A percentile compares a stretch with the other conserved stretches of the same genome.
phyloP scores from a whole-genome alignment of 37 sponge, comb jelly and placozoan species.

The Crambe crambe region DNA sequence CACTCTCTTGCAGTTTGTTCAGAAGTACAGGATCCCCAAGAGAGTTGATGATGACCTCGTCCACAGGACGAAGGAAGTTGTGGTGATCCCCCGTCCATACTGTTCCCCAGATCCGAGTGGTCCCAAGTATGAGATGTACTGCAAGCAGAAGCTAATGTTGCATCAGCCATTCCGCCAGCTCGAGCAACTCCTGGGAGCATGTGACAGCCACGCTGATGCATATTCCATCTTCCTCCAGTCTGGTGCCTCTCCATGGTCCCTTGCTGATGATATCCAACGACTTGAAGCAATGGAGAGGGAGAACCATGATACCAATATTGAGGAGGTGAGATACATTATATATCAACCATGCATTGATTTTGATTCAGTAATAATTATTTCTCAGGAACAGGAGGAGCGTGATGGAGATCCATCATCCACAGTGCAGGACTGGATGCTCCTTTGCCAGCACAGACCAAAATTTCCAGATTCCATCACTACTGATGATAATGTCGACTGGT shows the following conservation, averaged over 20 bases:
- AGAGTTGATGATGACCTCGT: too few species aligned
- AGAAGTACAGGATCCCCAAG: too few species aligned
- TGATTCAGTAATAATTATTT: neutral
- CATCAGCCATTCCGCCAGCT: conserved; percentile 45
- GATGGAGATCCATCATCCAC: neutral
- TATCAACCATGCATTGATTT: neutral
- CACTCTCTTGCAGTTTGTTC: too few species aligned
- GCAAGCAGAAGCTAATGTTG: conserved; percentile 55
- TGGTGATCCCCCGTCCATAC: too few species aligned
- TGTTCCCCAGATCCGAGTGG: conserved; percentile 52
- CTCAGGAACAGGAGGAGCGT: conserved; percentile 18
- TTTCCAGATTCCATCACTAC: neutral
- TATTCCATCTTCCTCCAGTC: conserved; percentile 54
- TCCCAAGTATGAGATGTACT: conserved; percentile 56
- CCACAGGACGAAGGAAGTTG: too few species aligned
- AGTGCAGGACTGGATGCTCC: conserved; percentile 54
- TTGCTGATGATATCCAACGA: conserved; percentile 53
- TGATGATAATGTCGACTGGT: conserved; percentile 25
- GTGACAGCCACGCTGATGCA: conserved; percentile 36
- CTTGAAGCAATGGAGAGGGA: conserved; percentile 19
- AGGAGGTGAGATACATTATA: neutral
- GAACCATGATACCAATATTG: neutral
- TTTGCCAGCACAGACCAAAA: conserved; percentile 28
- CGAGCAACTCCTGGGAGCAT: conserved; percentile 10
- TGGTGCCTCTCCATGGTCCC: conserved; percentile 37